phyloP scores from a whole-genome alignment of 2,797 vertebrate genomes.

The Acipenser ruthenus region DNA sequence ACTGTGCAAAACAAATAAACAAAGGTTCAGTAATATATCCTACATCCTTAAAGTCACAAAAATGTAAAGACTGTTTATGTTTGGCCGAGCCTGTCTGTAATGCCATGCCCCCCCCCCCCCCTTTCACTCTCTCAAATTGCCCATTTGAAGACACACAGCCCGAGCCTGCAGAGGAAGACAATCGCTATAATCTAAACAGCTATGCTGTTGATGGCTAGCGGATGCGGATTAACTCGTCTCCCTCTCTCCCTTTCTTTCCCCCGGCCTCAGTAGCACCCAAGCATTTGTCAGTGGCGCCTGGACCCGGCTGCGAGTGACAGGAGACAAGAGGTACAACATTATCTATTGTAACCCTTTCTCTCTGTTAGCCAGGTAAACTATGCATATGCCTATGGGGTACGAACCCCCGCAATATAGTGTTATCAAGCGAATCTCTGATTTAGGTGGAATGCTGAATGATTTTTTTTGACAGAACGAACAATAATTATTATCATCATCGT shows the following conservation, averaged over 20 bases:
- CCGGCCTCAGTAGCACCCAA: conserved; percentile 48
- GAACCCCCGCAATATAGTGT: too few species aligned
- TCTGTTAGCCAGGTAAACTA: conserved; percentile 19
- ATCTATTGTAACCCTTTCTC: conserved; percentile 27
- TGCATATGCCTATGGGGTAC: too few species aligned
- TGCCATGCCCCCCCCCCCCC: conserved; percentile 8
- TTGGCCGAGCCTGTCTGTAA: conserved; percentile 5
- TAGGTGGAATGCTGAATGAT: too few species aligned
- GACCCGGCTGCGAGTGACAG: conserved; percentile 45
- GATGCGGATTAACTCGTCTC: conserved; percentile 58
- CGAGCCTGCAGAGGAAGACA: conserved; percentile 30
- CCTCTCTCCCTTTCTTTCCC: conserved; percentile 46
- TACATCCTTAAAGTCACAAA: conserved; percentile 15
- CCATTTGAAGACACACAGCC: conserved; percentile 40
- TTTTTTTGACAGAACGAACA: too few species aligned
- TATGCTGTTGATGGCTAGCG: conserved; percentile 54
- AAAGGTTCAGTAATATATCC: conserved; percentile 4
- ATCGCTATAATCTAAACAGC: conserved; percentile 55
- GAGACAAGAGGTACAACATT: conserved; percentile 39
- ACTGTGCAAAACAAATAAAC: conserved; percentile 23
- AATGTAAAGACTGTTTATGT: conserved; percentile 20
- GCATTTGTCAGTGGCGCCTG: conserved; percentile 60
- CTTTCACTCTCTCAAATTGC: conserved; percentile 22
- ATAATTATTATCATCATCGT: too few species aligned
- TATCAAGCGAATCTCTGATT: too few species aligned